Percentiles rank a stretch among this genome's conserved stretches.
These are phyloP conservation scores for Adelosebastes latens DNA, from an alignment of 2,797 vertebrate genomes.

Conservation along the genomic window DNA sequence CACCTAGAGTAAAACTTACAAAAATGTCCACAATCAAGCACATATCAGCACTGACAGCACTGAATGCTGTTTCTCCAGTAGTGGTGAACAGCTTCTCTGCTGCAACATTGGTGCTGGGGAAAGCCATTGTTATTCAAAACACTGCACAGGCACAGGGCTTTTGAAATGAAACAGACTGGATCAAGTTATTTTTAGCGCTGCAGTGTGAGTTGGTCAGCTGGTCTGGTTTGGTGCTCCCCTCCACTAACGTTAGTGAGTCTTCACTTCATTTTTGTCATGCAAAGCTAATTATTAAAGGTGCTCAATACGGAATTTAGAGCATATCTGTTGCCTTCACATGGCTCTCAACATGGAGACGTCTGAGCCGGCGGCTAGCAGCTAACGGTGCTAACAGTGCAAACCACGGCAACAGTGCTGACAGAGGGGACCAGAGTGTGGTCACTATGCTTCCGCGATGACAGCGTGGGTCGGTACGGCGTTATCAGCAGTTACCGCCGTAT, in stretches of 20 bases:
- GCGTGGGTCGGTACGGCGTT: no score
- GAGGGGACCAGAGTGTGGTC: no score
- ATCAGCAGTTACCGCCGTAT: no score
- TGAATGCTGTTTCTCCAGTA: no score
- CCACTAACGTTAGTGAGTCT: neutral
- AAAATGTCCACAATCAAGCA: neutral
- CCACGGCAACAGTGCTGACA: no score
- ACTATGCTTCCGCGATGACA: no score
- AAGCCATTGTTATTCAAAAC: neutral
- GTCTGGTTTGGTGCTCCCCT: neutral
- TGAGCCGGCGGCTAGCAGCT: neutral
- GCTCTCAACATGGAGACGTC: neutral
- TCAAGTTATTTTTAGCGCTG: neutral
- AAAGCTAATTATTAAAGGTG: neutral
- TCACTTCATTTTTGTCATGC: neutral
- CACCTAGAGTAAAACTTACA: neutral
- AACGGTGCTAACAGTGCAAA: neutral
- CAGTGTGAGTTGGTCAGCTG: neutral
- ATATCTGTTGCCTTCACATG: neutral
- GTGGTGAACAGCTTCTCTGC: neutral
- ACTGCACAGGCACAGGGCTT: neutral
- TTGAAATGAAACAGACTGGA: neutral
- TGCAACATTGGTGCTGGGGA: neutral
- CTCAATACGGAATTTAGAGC: neutral
- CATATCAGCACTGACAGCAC: neutral